Conservation (phyloP, 2,888 invertebrate species). For the Andrena flavipes region DNA sequence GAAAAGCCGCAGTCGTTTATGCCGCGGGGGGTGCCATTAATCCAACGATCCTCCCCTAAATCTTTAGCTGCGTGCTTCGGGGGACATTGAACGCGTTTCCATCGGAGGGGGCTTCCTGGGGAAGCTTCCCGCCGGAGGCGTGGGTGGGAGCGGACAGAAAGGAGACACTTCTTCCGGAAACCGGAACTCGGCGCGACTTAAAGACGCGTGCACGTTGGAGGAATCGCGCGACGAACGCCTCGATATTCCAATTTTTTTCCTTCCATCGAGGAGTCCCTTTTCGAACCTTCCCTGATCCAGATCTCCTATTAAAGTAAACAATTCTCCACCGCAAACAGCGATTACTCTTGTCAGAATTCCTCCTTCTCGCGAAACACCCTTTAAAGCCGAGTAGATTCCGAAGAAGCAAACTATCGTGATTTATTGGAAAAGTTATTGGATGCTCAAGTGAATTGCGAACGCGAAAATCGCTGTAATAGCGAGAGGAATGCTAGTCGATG, state of each 20-base stretch:
- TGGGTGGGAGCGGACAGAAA: constrained; percentile 52
- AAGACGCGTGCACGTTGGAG: constrained; percentile 72
- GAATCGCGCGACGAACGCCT: constrained; percentile 35
- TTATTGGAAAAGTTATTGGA: too few relatives aligned
- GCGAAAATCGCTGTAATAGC: too few relatives aligned
- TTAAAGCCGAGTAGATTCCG: too few relatives aligned
- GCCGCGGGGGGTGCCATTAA: constrained; percentile 73
- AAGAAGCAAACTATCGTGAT: too few relatives aligned
- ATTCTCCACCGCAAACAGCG: too few relatives aligned
- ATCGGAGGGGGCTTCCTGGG: constrained; percentile 61
- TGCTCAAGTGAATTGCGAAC: too few relatives aligned
- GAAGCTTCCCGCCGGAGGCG: constrained; percentile 55
- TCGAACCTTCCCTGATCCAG: background rate
- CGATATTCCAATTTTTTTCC: background rate
- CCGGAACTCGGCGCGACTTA: constrained; percentile 82
- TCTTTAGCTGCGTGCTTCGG: constrained; percentile 71
- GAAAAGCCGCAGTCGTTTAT: constrained; percentile 70
- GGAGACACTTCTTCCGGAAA: constrained; percentile 78
- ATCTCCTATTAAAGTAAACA: too few relatives aligned
- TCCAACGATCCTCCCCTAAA: constrained; percentile 78
- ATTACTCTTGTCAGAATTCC: too few relatives aligned
- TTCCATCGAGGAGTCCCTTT: background rate
- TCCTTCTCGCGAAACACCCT: too few relatives aligned
- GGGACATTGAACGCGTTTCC: constrained; percentile 69
- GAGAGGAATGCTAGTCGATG: too few relatives aligned